These are phyloP conservation scores for Euschistus heros DNA, from an alignment of 1,140 invertebrate species.

Conservation along the genomic window DNA sequence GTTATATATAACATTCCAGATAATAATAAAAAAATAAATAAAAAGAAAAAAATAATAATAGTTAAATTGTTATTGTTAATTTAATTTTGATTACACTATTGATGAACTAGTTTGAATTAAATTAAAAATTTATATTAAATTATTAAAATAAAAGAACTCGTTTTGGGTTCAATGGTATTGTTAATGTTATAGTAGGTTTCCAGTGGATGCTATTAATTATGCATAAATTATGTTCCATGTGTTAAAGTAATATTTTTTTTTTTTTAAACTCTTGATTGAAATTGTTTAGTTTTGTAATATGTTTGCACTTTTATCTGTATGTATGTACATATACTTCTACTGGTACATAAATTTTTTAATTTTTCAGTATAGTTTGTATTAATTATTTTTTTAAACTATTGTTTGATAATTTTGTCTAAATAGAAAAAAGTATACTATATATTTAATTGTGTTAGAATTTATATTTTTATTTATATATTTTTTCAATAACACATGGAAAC, in stretches of 20 bases:
- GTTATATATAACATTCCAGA: conserved; percentile 7
- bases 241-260: too few relatives aligned
- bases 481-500: too few relatives aligned
- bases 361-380: background rate
- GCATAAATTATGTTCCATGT: too few relatives aligned
- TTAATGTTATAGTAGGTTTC: background rate
- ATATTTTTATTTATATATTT: background rate
- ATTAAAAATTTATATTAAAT: background rate
- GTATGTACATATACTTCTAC: too few relatives aligned
- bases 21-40: background rate
- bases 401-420: background rate
- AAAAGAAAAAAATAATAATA: background rate
- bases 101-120: background rate
- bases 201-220: too few relatives aligned
- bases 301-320: too few relatives aligned
- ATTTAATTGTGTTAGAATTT: background rate
- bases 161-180: background rate
- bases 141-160: background rate
- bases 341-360: background rate
- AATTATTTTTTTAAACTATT: background rate
- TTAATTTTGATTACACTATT: background rate
- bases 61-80: background rate
- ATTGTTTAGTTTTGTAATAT: too few relatives aligned
- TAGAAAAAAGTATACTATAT: background rate
- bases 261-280: too few relatives aligned